Percentiles rank a stretch among this genome's conserved stretches.
Evolutionary conservation across 2,888 invertebrate genomes (phyloP).

Genomic region (Timandra comae): DNA sequence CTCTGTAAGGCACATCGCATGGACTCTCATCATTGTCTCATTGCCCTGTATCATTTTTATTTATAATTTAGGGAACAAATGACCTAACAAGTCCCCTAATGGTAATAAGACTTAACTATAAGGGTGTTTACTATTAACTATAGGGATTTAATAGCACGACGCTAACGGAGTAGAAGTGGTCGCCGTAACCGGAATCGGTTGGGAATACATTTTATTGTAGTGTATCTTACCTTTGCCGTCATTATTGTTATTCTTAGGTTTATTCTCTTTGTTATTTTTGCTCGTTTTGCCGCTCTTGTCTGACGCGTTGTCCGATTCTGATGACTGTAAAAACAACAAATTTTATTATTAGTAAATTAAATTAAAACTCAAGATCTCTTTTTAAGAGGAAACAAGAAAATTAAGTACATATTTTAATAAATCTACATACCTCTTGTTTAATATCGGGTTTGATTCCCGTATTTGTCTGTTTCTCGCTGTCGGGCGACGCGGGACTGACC

Average conservation of each 20-base stretch:
- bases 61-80: too few relatives aligned
- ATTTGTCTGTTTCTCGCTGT: slow-evolving; percentile 28
- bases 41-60: too few relatives aligned
- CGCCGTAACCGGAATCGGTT: too few relatives aligned
- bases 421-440: slow-evolving; percentile 51
- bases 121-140: too few relatives aligned
- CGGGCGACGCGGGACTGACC: slow-evolving; percentile 36
- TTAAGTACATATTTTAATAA: too few relatives aligned
- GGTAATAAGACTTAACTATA: too few relatives aligned
- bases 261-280: slow-evolving; percentile 55
- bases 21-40: slow-evolving; percentile 44
- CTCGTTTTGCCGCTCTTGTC: slow-evolving; percentile 61
- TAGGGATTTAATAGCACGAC: too few relatives aligned
- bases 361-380: neutral
- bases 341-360: slow-evolving; percentile 2
- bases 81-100: slow-evolving; percentile 27
- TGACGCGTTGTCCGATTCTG: slow-evolving; percentile 65
- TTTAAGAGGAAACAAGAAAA: too few relatives aligned
- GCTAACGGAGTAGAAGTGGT: too few relatives aligned
- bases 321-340: slow-evolving; percentile 56
- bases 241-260: slow-evolving; percentile 61
- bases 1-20: slow-evolving; percentile 55
- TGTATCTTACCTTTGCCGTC: too few relatives aligned
- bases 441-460: slow-evolving; percentile 48
- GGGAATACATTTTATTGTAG: too few relatives aligned